Base-by-base conservation (phyloP, 2,113 vertebrate species). In the Eublepharis macularius region DNA sequence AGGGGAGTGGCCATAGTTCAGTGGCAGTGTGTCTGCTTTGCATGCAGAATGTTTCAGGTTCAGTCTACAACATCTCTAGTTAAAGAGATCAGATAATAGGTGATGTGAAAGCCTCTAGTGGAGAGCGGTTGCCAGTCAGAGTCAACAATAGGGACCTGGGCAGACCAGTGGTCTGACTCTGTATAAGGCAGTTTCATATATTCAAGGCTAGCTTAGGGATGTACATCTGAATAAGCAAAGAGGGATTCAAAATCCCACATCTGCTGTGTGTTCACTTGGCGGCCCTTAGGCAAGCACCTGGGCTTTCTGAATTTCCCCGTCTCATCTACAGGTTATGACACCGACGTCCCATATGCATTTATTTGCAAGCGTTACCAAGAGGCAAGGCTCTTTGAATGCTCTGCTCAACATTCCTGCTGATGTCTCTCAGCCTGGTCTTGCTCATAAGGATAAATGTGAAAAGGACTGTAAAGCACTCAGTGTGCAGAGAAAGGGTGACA, bases 401-500 rank as follows among this genome's bases (percentile, higher is more conserved):
- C 24, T 26, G 60, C 60, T 29, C 2, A 63, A 26, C 24, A 26
- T 26, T 63, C 24, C 45, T 13, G 21, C 13, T 14, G 19, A 8
- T 14, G 7, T 8, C 45, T 34, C 8, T 49, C 11, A 6, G 74
- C n/a, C 13, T 36, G 19, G 19, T 43, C 45, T 14, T 29, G 51
- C 43, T 65, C 54, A 29, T 21, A 41, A 51, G 43, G 77, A 80
- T 45, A 73, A 74, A 72, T 17, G 66, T 6, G 19, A n/a, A 3
- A 10, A 19, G 39, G 51, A 36, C 13, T 47, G 68, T 39, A 73
- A 80, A 86, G 68, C 68, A 10, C 76, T 80, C 45, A 32, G 77
- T 69, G 47, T 49, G 69, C 54, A 63, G n/a, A 68, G 32, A 49
- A 85, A 65, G n/a, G 47, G 84, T 65, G 84, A 49, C 84, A 80